Evolutionary conservation across 2,797 vertebrate genomes (phyloP).

Genomic region (Pteropus rufus): DNA sequence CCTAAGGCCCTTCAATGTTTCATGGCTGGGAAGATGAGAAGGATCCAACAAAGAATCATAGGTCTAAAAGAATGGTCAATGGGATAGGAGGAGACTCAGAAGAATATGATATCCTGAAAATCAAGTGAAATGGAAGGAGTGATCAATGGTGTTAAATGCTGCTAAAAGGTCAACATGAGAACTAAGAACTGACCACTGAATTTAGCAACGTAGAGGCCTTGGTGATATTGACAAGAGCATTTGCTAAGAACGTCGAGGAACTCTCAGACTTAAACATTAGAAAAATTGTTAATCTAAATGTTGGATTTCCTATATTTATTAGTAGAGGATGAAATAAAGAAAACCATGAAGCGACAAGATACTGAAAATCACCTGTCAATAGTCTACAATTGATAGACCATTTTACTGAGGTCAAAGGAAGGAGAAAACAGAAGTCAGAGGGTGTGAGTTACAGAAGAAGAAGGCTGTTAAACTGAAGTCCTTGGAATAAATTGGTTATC

Average conservation of each 20-base stretch:
- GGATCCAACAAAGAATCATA: not conserved
- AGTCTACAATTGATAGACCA: not conserved
- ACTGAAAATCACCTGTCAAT: not conserved
- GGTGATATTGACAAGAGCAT: not conserved
- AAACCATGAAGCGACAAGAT: not conserved
- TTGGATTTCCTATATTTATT: not conserved
- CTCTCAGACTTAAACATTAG: not conserved
- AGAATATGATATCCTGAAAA: not conserved
- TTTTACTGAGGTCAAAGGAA: not conserved
- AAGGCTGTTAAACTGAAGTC: not conserved
- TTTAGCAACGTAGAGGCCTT: not conserved
- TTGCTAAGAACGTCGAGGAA: not conserved
- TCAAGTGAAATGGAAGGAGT: not conserved
- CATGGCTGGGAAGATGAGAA: not conserved
- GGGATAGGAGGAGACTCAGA: not conserved
- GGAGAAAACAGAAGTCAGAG: not conserved
- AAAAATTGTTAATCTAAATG: not conserved
- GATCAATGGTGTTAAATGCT: not conserved
- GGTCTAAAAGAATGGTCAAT: not conserved
- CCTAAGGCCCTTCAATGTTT: not conserved
- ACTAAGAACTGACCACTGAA: not conserved
- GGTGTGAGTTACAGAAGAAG: not conserved
- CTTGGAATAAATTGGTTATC: not conserved
- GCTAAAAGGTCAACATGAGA: not conserved
- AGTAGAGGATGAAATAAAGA: constrained; percentile 27